Evolutionary conservation across 2,797 vertebrate genomes (phyloP).

Genomic region (Taenioides sp.): DNA sequence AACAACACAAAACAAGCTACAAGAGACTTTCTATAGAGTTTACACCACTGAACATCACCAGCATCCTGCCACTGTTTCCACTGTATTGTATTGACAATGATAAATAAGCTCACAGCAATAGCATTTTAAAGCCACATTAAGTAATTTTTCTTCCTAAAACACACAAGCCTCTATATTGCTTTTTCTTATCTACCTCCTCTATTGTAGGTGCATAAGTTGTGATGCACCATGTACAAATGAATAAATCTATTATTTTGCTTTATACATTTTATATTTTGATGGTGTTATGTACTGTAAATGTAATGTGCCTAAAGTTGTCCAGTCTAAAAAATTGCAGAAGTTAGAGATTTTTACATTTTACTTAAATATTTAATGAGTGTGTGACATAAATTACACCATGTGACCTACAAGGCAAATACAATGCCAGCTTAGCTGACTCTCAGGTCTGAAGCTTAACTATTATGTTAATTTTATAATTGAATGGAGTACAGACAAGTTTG

Average conservation of each 20-base stretch:
- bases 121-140: slow-evolving; percentile 47
- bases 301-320: slow-evolving; percentile 52
- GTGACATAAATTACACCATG: slow-evolving; percentile 10
- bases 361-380: neutral
- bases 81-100: slow-evolving; percentile 57
- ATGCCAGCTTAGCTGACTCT: slow-evolving; percentile 41
- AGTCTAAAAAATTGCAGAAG: slow-evolving; percentile 4
- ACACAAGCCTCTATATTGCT: slow-evolving; percentile 52
- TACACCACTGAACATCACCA: slow-evolving; percentile 38
- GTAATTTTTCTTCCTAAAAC: slow-evolving; percentile 59
- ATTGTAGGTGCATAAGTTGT: slow-evolving; percentile 62
- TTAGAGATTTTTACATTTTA: neutral
- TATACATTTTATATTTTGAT: slow-evolving; percentile 74
- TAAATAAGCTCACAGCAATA: slow-evolving; percentile 54
- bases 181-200: slow-evolving; percentile 78
- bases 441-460: slow-evolving; percentile 47
- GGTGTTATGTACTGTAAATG: slow-evolving; percentile 48
- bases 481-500: slow-evolving; percentile 9
- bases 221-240: slow-evolving; percentile 73
- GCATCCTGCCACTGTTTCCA: slow-evolving; percentile 65
- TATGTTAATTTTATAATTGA: neutral
- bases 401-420: slow-evolving; percentile 27
- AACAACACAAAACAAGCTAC: slow-evolving; percentile 7
- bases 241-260: slow-evolving; percentile 74
- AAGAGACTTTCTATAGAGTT: neutral